These are phyloP conservation scores for Apteryx mantelli DNA, from an alignment of 2,113 vertebrate genomes.

Conservation along the genomic window DNA sequence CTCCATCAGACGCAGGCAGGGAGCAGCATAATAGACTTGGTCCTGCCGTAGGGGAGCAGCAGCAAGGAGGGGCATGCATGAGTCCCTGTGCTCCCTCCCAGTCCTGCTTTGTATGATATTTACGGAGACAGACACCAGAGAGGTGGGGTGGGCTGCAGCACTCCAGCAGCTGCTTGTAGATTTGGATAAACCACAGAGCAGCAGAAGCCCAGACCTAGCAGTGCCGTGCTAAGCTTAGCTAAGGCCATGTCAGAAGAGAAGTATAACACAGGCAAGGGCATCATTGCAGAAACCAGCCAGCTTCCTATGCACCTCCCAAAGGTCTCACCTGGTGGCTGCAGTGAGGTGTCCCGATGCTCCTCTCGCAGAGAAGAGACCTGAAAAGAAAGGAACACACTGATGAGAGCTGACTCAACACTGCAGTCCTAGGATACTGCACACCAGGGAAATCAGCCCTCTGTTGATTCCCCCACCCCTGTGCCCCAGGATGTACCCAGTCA, in stretches of 20 bases:
- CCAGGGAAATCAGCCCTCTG: neutral
- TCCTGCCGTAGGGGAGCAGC: neutral
- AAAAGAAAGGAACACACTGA: neutral
- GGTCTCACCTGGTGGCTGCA: constrained; percentile 65
- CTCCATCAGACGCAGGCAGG: neutral
- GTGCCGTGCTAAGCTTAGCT: neutral
- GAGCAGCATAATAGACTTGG: neutral
- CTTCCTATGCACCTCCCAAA: neutral
- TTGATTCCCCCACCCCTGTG: neutral
- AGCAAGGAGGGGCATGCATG: neutral
- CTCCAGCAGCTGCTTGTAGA: neutral
- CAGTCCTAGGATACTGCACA: fast-evolving
- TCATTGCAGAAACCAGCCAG: neutral
- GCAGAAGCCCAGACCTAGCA: neutral
- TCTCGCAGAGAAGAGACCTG: constrained; percentile 45
- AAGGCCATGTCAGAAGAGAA: neutral
- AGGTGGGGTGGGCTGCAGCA: neutral
- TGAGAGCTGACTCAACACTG: neutral
- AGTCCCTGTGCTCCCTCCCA: neutral
- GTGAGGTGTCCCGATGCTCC: neutral
- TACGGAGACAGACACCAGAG: neutral
- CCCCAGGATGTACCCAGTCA: fast-evolving
- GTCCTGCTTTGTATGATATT: neutral
- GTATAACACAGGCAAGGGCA: neutral
- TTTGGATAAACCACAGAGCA: neutral